phyloP scores from a whole-genome alignment of 2,113 vertebrate genomes.

The Camelus dromedarius region DNA sequence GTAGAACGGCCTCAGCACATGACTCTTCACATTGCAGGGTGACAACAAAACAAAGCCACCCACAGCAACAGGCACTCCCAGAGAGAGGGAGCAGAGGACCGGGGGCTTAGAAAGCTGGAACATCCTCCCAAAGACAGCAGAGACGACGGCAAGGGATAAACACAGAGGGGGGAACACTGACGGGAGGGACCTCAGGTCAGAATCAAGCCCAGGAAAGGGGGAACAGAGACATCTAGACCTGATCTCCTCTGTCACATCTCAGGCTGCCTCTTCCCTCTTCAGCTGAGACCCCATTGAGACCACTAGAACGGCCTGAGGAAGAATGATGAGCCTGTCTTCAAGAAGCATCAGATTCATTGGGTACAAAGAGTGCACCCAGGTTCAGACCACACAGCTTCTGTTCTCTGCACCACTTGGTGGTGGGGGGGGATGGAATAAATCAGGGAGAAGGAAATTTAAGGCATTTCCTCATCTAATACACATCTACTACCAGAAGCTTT shows the following conservation, averaged over 20 bases:
- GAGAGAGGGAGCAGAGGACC: not conserved
- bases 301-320: rapidly evolving
- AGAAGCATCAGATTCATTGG: not conserved
- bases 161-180: rapidly evolving
- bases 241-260: not conserved
- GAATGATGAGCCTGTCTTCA: rapidly evolving
- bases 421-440: rapidly evolving
- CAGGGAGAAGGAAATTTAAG: not conserved
- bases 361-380: rapidly evolving
- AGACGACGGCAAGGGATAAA: not conserved
- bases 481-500: rapidly evolving
- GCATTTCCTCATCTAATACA: not conserved
- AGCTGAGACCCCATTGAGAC: not conserved
- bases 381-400: rapidly evolving
- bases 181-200: not conserved
- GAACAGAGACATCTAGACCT: not conserved
- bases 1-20: too few species aligned
- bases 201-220: not conserved
- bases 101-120: not conserved
- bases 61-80: not conserved
- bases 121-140: not conserved
- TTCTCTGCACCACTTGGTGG: not conserved
- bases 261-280: not conserved
- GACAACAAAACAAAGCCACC: not conserved
- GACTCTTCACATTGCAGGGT: not conserved